phyloP scores from a whole-genome alignment of 2,113 vertebrate species.

The Trematocara nigrifrons region DNA sequence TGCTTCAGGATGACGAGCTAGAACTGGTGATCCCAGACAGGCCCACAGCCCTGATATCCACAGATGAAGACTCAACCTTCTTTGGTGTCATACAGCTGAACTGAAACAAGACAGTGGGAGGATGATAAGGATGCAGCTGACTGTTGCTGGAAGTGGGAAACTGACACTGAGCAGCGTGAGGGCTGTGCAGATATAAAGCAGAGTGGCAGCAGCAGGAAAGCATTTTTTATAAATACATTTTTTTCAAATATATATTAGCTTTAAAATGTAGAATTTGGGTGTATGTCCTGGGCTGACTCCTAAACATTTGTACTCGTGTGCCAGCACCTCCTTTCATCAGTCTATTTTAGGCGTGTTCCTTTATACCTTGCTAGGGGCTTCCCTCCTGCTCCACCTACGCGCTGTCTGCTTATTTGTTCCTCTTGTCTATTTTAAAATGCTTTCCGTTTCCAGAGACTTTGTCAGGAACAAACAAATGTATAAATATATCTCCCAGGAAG shows the following conservation, averaged over 20 bases:
- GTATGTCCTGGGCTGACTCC: not conserved
- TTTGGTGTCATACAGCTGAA: conserved; percentile 63
- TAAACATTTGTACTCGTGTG: conserved; percentile 8
- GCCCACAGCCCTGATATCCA: conserved; percentile 36
- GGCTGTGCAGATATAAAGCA: conserved; percentile 27
- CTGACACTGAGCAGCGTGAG: conserved; percentile 1
- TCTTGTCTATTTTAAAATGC: conserved; percentile 51
- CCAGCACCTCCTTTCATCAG: conserved; percentile 41
- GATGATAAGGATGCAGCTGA: not conserved
- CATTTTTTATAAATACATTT: not conserved
- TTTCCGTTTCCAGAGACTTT: conserved; percentile 38
- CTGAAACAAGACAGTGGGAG: not conserved
- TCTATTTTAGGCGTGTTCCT: conserved; percentile 39
- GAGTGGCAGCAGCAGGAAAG: conserved; percentile 28
- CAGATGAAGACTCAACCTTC: conserved; percentile 51
- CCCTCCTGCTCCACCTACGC: conserved; percentile 29
- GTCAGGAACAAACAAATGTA: conserved; percentile 54
- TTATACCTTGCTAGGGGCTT: conserved; percentile 28
- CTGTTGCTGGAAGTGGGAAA: conserved; percentile 25
- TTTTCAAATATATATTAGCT: not conserved
- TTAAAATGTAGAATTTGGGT: not conserved
- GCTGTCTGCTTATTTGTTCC: conserved; percentile 57
- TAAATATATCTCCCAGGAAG: not conserved
- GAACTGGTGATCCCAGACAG: conserved; percentile 42
- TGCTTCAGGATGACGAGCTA: conserved; percentile 52